A percentile compares a stretch with the other conserved stretches of the same genome.
phyloP scores from a whole-genome alignment of 2,888 invertebrate species.

The Tethea ocularis region DNA sequence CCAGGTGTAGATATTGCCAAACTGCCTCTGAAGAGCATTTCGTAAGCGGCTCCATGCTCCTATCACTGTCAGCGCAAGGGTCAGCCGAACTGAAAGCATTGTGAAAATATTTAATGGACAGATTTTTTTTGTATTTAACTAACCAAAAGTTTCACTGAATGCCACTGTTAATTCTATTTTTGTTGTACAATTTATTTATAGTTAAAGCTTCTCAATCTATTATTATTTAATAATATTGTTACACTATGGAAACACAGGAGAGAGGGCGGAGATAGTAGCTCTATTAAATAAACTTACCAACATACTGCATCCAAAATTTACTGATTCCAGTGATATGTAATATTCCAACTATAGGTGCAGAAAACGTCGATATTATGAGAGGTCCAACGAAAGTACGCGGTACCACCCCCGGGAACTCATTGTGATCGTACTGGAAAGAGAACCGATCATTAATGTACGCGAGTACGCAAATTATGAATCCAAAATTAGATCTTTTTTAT shows the following conservation, averaged over 20 bases:
- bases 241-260: too few species aligned
- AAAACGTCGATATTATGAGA: constrained; percentile 89
- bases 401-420: constrained; percentile 98
- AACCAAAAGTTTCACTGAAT: too few species aligned
- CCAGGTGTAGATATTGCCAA: constrained; percentile 90
- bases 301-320: constrained; percentile 95
- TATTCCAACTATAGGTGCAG: constrained; percentile 89
- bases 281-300: constrained; percentile 85
- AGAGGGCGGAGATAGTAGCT: too few species aligned
- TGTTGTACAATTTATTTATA: neutral
- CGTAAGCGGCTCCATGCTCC: constrained; percentile 89
- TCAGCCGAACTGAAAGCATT: constrained; percentile 89
- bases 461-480: constrained; percentile 54
- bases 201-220: too few species aligned
- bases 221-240: too few species aligned
- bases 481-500: constrained; percentile 73
- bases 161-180: too few species aligned
- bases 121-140: neutral
- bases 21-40: constrained; percentile 88
- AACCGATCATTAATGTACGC: constrained; percentile 40
- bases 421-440: constrained; percentile 95
- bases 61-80: constrained; percentile 90
- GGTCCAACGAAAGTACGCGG: constrained; percentile 98
- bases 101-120: constrained; percentile 16
- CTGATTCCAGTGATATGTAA: constrained; percentile 87